Evolutionary conservation across 2,113 vertebrate genomes (phyloP).

Genomic region (Willisornis vidua): DNA sequence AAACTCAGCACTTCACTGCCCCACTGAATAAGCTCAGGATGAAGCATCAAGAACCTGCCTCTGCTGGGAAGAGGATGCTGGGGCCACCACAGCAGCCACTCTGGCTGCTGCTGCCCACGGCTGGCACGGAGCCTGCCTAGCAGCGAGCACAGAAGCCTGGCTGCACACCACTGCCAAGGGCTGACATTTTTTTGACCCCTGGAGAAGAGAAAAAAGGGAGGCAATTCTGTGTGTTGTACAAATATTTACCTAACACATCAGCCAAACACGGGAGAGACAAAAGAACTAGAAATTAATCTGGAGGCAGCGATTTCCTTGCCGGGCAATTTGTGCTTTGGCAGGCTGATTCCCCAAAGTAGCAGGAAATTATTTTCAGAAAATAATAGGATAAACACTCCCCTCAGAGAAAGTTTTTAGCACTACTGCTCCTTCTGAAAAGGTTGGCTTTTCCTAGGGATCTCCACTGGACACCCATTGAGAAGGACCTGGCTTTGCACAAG

Average conservation of each 20-base stretch:
- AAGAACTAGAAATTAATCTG: neutral
- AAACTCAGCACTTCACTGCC: neutral
- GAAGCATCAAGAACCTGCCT: neutral
- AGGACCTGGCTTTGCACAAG: neutral
- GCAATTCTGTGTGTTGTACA: neutral
- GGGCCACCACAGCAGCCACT: neutral
- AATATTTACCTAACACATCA: conserved; percentile 49
- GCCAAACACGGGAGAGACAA: neutral
- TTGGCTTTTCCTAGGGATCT: neutral
- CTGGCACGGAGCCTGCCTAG: neutral
- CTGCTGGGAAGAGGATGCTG: neutral
- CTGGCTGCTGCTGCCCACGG: rapidly evolving
- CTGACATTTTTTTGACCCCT: conserved; percentile 2
- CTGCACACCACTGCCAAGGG: neutral
- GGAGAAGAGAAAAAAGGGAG: conserved; percentile 28
- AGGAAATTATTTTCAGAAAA: conserved; percentile 11
- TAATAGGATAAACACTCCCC: neutral
- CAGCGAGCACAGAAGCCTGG: neutral
- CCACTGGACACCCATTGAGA: neutral
- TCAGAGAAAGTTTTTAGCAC: neutral
- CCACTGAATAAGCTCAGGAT: neutral
- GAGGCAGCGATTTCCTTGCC: conserved; percentile 1
- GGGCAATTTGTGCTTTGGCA: conserved; percentile 3
- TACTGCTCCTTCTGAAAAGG: neutral
- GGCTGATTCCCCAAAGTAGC: neutral